Base-by-base conservation (phyloP, 2,888 invertebrate genomes). In the Drosophila neutralis region DNA sequence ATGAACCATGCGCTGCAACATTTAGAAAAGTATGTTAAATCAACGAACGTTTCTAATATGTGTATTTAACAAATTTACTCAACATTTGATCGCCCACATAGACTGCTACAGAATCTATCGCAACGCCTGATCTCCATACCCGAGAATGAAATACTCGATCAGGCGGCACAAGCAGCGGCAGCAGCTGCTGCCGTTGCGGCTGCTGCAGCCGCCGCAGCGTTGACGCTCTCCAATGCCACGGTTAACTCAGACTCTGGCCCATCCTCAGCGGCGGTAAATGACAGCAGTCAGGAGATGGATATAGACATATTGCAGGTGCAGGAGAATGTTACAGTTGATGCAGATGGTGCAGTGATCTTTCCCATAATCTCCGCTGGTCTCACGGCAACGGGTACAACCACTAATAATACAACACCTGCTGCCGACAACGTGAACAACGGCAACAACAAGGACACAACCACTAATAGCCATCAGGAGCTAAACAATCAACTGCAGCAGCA, bases 1-100 rank as follows among this genome's bases (percentile, higher is more conserved):
- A 95, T 95, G 82, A 95, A 96, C 92, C 94, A 95, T 84, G 96
- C 97, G 7, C 93, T 97, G 73, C 94, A 94, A 62, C 97, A 98
- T 91, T 93, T 98, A 58, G 95, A 95, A 91, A 94, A 94, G 95
- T 95, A 92, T 68, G 92, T 69, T 6, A 15, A n/a, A 15, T 45
- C 21, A 2, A 15, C 4, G 1, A 24, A 8, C 4, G 8, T 15
- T 45, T 45, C 2, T 15, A 15, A 45, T 7, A 7, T 15, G 24
- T 8, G 24, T 24, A 8, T 24, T 24, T 24, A 8, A 45, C 5
- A 45, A 45, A 24, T 24, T 15, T 21, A 21, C 21, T 42, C 6
- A 4, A 24, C 2, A 35, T 7, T 45, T 45, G 38, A 45, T 24
- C n/a, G 0, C n/a, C n/a, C n/a, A 0, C 4, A 52, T 81, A 94